Evolutionary conservation across 2,797 vertebrate species (phyloP).

Genomic region (Halcyon chelicuti): DNA sequence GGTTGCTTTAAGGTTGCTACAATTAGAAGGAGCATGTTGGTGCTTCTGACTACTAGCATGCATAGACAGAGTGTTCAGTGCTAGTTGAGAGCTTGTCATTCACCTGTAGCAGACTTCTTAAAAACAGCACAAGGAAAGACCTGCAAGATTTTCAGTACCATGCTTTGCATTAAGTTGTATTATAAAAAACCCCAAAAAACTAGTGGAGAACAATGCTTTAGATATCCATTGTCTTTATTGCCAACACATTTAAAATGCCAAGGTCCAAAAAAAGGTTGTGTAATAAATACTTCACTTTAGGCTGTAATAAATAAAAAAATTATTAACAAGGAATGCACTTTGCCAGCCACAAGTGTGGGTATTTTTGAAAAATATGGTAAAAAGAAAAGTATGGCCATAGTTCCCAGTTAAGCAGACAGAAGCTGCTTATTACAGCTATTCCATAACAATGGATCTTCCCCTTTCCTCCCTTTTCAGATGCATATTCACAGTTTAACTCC

Average conservation of each 20-base stretch:
- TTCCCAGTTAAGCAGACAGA: constrained; percentile 85
- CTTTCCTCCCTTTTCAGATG: constrained; percentile 73
- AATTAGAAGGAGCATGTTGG: fast-evolving
- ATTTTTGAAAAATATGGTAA: constrained; percentile 68
- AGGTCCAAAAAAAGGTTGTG: constrained; percentile 78
- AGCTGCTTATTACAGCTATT: constrained; percentile 84
- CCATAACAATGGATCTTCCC: constrained; percentile 78
- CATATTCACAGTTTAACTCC: constrained; percentile 82
- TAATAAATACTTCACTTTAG: constrained; percentile 95
- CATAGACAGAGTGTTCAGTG: not conserved
- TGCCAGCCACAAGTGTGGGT: constrained; percentile 82
- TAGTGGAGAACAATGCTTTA: not conserved
- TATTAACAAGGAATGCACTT: constrained; percentile 86
- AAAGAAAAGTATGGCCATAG: constrained; percentile 78
- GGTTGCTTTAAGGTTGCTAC: not conserved
- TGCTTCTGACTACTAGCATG: not conserved
- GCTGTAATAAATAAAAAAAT: constrained; percentile 93
- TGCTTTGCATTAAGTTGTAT: not conserved
- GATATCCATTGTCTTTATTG: constrained; percentile 80
- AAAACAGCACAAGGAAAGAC: not conserved
- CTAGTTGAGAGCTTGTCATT: not conserved
- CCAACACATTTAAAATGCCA: constrained; percentile 79
- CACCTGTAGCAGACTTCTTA: not conserved
- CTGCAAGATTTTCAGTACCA: not conserved
- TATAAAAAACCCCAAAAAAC: not conserved